These are phyloP conservation scores for Petrocephalus zakoni DNA, from an alignment of 2,113 vertebrate genomes.

Conservation along the genomic window DNA sequence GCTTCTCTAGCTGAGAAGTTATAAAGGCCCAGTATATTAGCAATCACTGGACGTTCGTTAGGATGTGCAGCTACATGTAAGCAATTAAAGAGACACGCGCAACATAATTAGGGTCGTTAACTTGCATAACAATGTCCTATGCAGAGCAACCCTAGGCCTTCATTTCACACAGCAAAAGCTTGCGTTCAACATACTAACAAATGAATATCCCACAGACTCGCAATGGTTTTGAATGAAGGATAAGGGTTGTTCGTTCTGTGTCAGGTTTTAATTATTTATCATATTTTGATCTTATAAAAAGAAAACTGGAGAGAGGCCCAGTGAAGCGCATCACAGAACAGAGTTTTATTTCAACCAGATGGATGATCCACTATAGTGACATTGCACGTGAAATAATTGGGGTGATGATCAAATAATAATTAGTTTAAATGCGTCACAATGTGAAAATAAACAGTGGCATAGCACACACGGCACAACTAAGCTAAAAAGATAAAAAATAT, in stretches of 20 bases:
- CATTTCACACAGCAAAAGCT: neutral
- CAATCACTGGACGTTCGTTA: neutral
- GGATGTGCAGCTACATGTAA: neutral
- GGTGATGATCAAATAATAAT: neutral
- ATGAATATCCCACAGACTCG: neutral
- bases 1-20: neutral
- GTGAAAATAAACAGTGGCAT: neutral
- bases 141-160: neutral
- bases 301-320: neutral
- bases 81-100: neutral
- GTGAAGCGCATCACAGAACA: neutral
- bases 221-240: neutral
- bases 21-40: slow-evolving; percentile 6
- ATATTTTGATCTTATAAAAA: slow-evolving; percentile 9
- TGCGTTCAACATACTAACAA: neutral
- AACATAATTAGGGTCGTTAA: neutral
- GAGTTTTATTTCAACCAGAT: neutral
- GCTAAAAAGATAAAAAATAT: neutral
- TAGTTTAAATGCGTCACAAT: neutral
- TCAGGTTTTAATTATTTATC: slow-evolving; percentile 9
- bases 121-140: neutral
- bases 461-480: neutral
- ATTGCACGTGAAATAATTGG: slow-evolving; percentile 3
- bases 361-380: neutral
- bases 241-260: neutral